phyloP scores from a whole-genome alignment of 2,113 vertebrate genomes.

The Strigops habroptila region DNA sequence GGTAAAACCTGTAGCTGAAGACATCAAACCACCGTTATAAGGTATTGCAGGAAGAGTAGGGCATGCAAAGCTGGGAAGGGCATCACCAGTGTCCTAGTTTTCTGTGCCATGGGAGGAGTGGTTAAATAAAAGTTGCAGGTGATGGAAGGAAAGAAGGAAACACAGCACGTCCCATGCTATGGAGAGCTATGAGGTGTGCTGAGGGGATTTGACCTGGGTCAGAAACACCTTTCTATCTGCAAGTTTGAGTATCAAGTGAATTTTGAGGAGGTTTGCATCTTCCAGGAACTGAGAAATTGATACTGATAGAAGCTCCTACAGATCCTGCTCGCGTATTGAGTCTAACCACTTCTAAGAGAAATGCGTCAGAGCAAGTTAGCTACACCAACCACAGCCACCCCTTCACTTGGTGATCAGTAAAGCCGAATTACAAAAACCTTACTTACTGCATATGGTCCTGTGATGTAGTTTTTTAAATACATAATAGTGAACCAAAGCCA shows the following conservation, averaged over 20 bases:
- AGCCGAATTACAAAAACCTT: neutral
- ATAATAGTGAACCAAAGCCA: neutral
- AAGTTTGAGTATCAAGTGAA: neutral
- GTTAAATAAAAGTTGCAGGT: neutral
- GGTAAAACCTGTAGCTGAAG: neutral
- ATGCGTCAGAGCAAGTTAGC: neutral
- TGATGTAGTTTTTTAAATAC: neutral
- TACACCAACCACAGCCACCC: neutral
- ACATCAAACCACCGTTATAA: neutral
- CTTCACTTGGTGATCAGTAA: neutral
- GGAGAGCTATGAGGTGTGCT: accelerated
- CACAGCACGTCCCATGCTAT: neutral
- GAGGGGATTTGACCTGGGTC: neutral
- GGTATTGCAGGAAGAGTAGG: neutral
- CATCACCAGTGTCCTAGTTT: neutral
- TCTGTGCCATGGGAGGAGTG: neutral
- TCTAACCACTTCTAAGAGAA: neutral
- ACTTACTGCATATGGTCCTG: neutral
- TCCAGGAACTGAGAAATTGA: neutral
- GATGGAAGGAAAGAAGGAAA: neutral
- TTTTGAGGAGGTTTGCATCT: neutral
- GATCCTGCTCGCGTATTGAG: accelerated
- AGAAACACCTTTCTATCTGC: neutral
- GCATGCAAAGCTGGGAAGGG: neutral
- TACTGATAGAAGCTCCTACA: neutral